Base-by-base conservation (phyloP, 2,888 invertebrate genomes). In the Acleris emargana region DNA sequence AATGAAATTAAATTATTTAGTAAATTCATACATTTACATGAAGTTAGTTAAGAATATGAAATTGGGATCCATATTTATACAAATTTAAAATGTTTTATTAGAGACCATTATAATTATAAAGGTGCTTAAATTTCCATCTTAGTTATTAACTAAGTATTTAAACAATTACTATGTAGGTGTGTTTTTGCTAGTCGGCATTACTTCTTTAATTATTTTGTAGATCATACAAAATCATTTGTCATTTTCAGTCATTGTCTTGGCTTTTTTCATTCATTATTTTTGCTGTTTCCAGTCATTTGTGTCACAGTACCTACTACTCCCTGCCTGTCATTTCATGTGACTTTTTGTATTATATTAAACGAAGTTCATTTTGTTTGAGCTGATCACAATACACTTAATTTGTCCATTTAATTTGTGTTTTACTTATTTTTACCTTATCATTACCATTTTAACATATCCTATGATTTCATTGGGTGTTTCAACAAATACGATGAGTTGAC, bases 321-420 rank as follows among this genome's bases (percentile, higher is more conserved):
- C 72, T 68, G 70, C 72, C 69, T 80, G 71, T 64, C 63, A 69
- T 70, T 76, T 72, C 75, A 75, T 73, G 73, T 75, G 72, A 70
- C 69, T 74, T 74, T 71, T 81, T 81, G 79, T 82, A 77, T 80
- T 51, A 66, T 61, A 61, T 76, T 78, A 77, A 77, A 69, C 75
- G 73, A 73, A 70, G 73, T 78, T 73, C 72, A 70, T 78, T 76
- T 71, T 13, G 38, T 38, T 72, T 67, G 68, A 76, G 69, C 77
- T 83, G 84, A 83, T 80, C 83, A 82, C 78, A 82, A 87, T 85
- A 88, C 85, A 87, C 79, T 81, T 76, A 82, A 81, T 83, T 80
- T 83, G 81, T 81, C 78, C 78, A 84, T 84, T 83, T 80, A 70
- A 74, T 77, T 83, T 85, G 83, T 77, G 84, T 88, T 87, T 88